Conservation (phyloP, 2,797 vertebrate species). For the Falco rusticolus region DNA sequence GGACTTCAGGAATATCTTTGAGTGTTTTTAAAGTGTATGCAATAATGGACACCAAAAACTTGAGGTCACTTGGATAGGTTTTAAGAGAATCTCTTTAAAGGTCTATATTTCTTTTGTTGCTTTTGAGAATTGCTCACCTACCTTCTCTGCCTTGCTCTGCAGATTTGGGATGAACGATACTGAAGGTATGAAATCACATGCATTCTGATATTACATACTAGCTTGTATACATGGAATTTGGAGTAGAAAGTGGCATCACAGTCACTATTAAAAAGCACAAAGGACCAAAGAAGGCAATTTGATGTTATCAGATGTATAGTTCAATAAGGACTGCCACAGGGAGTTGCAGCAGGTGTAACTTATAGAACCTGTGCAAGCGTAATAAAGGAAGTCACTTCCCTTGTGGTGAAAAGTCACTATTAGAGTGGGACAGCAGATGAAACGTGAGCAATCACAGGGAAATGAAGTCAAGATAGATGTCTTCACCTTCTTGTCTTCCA, state of each 20-base stretch:
- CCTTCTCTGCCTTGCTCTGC: background rate
- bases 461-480: background rate
- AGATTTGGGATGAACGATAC: background rate
- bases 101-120: background rate
- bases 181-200: background rate
- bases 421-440: background rate
- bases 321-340: background rate
- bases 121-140: background rate
- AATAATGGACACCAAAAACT: background rate
- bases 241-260: background rate
- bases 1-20: background rate
- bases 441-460: background rate
- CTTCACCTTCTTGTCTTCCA: background rate
- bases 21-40: background rate
- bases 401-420: background rate
- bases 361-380: background rate
- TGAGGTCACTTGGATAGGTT: background rate
- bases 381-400: fast-evolving
- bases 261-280: background rate
- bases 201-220: background rate
- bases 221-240: background rate
- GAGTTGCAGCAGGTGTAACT: background rate
- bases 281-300: background rate
- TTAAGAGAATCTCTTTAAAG: background rate
- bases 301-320: background rate